These are phyloP conservation scores for Tetragnatha montana DNA, from an alignment of 2,888 invertebrate species.

Conservation along the genomic window DNA sequence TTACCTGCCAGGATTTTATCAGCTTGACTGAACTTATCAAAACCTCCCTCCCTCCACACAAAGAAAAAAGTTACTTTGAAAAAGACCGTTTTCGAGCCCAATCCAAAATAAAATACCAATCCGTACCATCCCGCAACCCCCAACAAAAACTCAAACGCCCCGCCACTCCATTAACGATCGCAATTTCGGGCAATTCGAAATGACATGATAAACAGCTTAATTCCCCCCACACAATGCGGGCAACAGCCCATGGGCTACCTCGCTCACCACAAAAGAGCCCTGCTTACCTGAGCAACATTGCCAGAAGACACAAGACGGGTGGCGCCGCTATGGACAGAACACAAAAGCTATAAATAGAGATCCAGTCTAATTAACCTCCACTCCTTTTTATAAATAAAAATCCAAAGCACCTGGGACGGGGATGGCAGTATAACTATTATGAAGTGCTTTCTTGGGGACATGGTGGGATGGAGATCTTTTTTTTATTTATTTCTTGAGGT, in stretches of 20 bases:
- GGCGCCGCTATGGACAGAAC: slow-evolving; percentile 2
- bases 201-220: not conserved
- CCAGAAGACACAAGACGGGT: slow-evolving; percentile 11
- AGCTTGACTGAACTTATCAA: too few species aligned
- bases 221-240: not conserved
- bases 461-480: not conserved
- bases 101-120: too few species aligned
- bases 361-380: slow-evolving; percentile 26
- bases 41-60: too few species aligned
- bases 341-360: slow-evolving; percentile 12
- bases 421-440: slow-evolving; percentile 1
- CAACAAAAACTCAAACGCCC: not conserved
- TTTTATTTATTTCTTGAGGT: not conserved
- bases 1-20: too few species aligned
- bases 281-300: not conserved
- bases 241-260: not conserved
- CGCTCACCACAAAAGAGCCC: not conserved
- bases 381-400: not conserved
- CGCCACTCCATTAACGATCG: not conserved
- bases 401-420: slow-evolving; percentile 5
- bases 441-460: not conserved
- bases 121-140: not conserved
- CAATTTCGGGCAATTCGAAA: not conserved
- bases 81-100: too few species aligned
- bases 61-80: too few species aligned